Percentiles rank a stretch among this genome's conserved stretches.
Conservation (phyloP, 2,888 invertebrate species). For the Sipha maydis region DNA sequence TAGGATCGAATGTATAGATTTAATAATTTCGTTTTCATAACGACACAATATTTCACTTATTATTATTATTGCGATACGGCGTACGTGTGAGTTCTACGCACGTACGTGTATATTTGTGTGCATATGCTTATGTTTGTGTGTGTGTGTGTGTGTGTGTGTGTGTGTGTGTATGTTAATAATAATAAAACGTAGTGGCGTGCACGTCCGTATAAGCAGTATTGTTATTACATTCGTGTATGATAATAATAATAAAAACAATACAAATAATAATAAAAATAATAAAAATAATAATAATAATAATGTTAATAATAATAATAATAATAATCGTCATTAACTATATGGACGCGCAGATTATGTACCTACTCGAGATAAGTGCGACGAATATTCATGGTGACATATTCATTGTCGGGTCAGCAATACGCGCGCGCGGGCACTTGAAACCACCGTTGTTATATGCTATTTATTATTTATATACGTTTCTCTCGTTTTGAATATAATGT, state of each 20-base stretch:
- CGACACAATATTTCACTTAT: no score
- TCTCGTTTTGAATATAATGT: conserved; percentile 4
- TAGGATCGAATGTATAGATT: no score
- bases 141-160: no score
- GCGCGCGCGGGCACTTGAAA: not conserved
- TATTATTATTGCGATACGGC: no score
- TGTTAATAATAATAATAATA: no score
- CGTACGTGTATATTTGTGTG: not conserved
- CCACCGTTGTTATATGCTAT: not conserved
- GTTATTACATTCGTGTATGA: not conserved
- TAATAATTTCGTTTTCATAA: no score
- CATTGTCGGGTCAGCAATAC: not conserved
- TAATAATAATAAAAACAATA: not conserved
- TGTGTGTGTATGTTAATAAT: not conserved
- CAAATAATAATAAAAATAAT: not conserved
- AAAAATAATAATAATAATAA: no score
- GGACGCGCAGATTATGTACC: conserved; percentile 8
- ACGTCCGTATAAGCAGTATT: not conserved
- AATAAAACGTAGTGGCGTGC: not conserved
- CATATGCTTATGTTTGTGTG: no score
- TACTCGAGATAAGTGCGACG: conserved; percentile 11
- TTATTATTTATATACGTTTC: conserved; percentile 20
- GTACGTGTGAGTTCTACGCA: no score
- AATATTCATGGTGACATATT: conserved; percentile 12
- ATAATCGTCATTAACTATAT: no score